Percentiles rank a stretch among this genome's conserved stretches.
Evolutionary conservation across 2,113 vertebrate species (phyloP).

Genomic region (Pteronura brasiliensis): DNA sequence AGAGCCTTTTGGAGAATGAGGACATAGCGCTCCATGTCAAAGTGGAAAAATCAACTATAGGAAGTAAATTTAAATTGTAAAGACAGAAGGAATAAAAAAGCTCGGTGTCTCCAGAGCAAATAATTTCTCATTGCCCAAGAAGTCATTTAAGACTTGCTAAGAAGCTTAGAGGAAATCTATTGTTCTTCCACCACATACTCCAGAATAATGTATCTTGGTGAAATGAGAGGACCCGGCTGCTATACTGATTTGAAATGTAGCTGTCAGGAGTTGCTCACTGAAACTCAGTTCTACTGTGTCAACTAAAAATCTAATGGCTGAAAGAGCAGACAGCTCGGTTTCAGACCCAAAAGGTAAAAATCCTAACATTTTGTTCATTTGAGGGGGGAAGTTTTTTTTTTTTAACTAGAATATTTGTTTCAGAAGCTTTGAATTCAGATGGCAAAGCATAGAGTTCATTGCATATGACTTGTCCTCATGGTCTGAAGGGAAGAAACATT

Average conservation of each 20-base stretch:
- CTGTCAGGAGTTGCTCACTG: not conserved
- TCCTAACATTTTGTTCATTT: not conserved
- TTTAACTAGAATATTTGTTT: not conserved
- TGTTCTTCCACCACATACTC: not conserved
- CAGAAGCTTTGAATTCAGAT: constrained; percentile 5
- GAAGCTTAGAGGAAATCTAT: not conserved
- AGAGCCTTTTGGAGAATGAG: not conserved
- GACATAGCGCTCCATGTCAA: not conserved
- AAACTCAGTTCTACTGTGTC: not conserved
- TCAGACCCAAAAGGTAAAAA: not conserved
- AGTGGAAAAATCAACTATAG: not conserved
- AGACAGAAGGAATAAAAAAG: not conserved
- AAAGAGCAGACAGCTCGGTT: not conserved
- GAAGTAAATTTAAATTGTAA: not conserved
- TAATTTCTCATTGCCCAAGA: not conserved
- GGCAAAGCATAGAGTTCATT: not conserved
- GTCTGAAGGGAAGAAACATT: not conserved
- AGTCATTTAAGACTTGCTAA: not conserved
- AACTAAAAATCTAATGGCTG: not conserved
- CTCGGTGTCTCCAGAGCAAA: not conserved
- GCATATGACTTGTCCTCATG: not conserved
- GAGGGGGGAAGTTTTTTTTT: not conserved
- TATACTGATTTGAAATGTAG: not conserved
- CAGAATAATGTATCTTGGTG: not conserved
- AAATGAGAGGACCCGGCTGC: not conserved